Evolutionary conservation across 2,888 invertebrate species (phyloP), one percentile per base, ranked within the genome.

Genomic region (Melanostoma scalare): DNA sequence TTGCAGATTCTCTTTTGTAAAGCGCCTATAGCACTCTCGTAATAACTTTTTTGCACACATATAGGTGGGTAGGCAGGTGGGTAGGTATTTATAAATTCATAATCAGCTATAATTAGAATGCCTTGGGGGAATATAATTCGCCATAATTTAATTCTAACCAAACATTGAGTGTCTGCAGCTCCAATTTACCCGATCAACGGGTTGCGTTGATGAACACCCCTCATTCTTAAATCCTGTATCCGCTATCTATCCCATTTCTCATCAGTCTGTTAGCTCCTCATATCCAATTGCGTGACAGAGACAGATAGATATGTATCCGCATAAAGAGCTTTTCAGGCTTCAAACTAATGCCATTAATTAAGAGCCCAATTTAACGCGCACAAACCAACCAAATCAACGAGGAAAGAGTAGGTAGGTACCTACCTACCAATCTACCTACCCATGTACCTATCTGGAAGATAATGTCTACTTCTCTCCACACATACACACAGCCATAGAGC

Each of bases 321-420:
- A 56, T 50, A 50, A 1, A 58, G 20, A 56, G 60, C 55, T 50
- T 73, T 63, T 31, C 63, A 71, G 52, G 52, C 52, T 60, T 42
- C 69, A 35, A 20, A 20, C 20, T 87, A 87, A 87, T 86, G 85
- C 71, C 78, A 86, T 87, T 87, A 87, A 87, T 87, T 87, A 87
- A 77, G 86, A 86, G 86, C 86, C 86, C 87, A 87, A 87, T 87
- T 87, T 86, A 87, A 87, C 87, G 75, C 84, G 84, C 82, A 87
- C 85, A 87, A 86, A 81, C 63, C 38, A 79, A 30, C 31, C 30
- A 38, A 48, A 40, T 6, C 44, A 8, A 50, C 40, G 20, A 20
- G 20, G 20, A 20, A 20, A 20, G 20, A 20, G 50, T 52, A 67
- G 4, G 20, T 56, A 9, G 9, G 1, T 20, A 20, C 20, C 20